Conservation (phyloP, 2,113 vertebrate species). For the Cathartes aura region DNA sequence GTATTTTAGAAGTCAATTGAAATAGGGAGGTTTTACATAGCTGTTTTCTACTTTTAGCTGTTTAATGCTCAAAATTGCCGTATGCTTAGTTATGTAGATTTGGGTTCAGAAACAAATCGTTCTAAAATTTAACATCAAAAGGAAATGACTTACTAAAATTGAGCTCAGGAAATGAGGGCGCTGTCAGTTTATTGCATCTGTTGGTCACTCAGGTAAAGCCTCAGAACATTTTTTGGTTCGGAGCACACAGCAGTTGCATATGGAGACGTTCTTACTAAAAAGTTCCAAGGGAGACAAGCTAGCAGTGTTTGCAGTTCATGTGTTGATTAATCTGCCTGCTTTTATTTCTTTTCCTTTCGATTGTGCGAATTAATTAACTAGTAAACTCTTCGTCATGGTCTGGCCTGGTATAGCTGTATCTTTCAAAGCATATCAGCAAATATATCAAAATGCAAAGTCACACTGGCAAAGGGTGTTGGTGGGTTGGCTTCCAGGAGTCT, state of each 20-base stretch:
- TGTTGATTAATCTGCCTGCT: neutral
- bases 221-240: accelerated
- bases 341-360: neutral
- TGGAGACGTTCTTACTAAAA: too few relatives aligned
- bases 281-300: neutral
- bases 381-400: neutral
- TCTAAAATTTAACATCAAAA: neutral
- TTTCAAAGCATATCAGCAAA: neutral
- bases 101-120: neutral
- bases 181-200: neutral
- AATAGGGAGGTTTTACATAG: neutral
- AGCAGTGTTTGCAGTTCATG: neutral
- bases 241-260: neutral
- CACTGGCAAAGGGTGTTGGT: neutral
- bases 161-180: neutral
- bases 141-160: neutral
- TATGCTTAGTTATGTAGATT: neutral
- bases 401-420: neutral
- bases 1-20: neutral
- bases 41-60: neutral
- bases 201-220: neutral
- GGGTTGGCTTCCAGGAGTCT: neutral
- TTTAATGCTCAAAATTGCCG: neutral
- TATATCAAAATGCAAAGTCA: neutral
- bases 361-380: neutral